phyloP scores from a whole-genome alignment of 2,797 vertebrate species.

The Enteromius treurensis region DNA sequence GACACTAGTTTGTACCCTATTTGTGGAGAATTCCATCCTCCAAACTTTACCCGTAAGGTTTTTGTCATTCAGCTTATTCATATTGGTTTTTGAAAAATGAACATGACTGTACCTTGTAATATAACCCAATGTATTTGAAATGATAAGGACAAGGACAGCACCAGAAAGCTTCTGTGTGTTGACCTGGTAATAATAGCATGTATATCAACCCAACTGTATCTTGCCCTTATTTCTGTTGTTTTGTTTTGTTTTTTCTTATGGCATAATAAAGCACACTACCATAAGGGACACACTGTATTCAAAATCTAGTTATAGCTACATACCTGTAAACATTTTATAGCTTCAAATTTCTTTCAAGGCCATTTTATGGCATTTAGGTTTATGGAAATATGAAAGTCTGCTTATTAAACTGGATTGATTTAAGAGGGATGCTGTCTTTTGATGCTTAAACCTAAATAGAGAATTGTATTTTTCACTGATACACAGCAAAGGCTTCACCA shows the following conservation, averaged over 20 bases:
- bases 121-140: constrained; percentile 8
- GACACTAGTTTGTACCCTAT: neutral
- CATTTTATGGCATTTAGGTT: neutral
- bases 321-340: neutral
- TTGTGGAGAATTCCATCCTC: constrained; percentile 6
- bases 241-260: neutral
- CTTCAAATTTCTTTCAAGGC: neutral
- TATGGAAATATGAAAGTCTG: neutral
- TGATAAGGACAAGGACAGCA: neutral
- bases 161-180: constrained; percentile 14
- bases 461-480: neutral
- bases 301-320: neutral
- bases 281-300: constrained; percentile 10
- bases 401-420: constrained; percentile 12
- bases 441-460: neutral
- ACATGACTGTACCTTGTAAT: constrained; percentile 5
- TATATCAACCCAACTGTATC: constrained; percentile 5
- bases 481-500: neutral
- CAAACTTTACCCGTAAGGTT: neutral
- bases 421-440: neutral
- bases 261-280: constrained; percentile 23
- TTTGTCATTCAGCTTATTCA: neutral
- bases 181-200: constrained; percentile 17
- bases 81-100: constrained; percentile 1
- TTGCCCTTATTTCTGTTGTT: neutral